Evolutionary conservation across 2,113 vertebrate genomes (phyloP).

Genomic region (Chelonoidis abingdonii): DNA sequence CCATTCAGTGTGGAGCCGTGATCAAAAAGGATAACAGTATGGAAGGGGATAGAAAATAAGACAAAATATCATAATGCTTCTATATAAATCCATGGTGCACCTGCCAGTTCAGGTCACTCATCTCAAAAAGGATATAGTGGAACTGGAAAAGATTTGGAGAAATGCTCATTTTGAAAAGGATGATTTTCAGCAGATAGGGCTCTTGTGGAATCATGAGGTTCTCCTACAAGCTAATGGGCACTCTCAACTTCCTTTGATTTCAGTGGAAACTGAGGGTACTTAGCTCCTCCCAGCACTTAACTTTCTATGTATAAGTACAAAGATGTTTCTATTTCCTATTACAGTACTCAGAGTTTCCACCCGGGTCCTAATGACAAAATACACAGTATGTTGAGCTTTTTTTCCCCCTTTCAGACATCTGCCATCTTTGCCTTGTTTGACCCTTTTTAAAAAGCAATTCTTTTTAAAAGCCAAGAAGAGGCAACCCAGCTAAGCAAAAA

Average conservation of each 20-base stretch:
- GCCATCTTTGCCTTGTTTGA: background rate
- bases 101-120: too few relatives aligned
- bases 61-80: too few relatives aligned
- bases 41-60: too few relatives aligned
- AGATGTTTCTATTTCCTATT: background rate
- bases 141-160: too few relatives aligned
- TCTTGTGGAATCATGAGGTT: fast-evolving
- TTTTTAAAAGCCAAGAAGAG: constrained; percentile 22
- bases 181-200: background rate
- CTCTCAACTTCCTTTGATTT: background rate
- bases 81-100: too few relatives aligned
- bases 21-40: too few relatives aligned
- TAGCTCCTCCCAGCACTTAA: background rate
- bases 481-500: background rate
- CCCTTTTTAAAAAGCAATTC: background rate
- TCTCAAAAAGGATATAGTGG: too few relatives aligned
- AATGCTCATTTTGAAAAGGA: background rate
- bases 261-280: background rate
- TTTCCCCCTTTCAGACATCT: background rate
- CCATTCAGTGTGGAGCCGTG: too few relatives aligned
- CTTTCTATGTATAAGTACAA: background rate
- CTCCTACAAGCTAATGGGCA: background rate
- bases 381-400: background rate
- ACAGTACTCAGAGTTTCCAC: constrained; percentile 3
- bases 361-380: background rate